Conservation (phyloP, 2,888 invertebrate genomes). For the Nebria brevicollis region DNA sequence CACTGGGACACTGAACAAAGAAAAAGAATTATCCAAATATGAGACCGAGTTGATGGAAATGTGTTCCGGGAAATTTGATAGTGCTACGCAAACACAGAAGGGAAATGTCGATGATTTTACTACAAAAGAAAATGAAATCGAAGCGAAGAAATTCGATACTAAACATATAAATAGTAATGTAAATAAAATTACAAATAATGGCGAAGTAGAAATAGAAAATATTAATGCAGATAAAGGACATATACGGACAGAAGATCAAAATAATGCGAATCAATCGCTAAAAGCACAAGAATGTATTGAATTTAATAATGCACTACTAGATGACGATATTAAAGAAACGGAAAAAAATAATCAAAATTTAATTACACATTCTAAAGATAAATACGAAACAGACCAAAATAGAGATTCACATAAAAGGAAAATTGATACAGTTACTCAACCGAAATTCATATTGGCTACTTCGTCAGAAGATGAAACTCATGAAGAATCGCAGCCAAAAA, state of each 20-base stretch:
- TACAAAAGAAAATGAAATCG: too few species aligned
- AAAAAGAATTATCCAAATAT: slow-evolving; percentile 53
- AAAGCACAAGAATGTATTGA: not conserved
- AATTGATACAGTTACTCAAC: not conserved
- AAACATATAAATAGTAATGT: slow-evolving; percentile 21
- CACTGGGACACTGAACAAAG: slow-evolving; percentile 44
- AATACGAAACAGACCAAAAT: not conserved
- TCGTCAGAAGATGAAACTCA: slow-evolving; percentile 59
- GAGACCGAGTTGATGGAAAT: slow-evolving; percentile 56
- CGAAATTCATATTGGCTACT: slow-evolving; percentile 52
- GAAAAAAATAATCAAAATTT: slow-evolving; percentile 8
- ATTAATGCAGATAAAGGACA: not conserved
- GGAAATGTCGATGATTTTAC: not conserved
- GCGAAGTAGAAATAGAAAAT: not conserved
- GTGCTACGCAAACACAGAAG: not conserved
- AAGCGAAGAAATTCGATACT: too few species aligned
- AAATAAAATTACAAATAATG: not conserved
- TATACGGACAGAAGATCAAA: not conserved
- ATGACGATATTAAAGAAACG: not conserved
- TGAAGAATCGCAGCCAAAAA: slow-evolving; percentile 48
- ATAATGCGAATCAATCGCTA: not conserved
- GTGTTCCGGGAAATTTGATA: slow-evolving; percentile 55
- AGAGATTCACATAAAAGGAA: not conserved
- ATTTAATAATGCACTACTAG: not conserved
- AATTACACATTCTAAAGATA: slow-evolving; percentile 15